Evolutionary conservation across 2,113 vertebrate species (phyloP).

Genomic region (Abramis brama): DNA sequence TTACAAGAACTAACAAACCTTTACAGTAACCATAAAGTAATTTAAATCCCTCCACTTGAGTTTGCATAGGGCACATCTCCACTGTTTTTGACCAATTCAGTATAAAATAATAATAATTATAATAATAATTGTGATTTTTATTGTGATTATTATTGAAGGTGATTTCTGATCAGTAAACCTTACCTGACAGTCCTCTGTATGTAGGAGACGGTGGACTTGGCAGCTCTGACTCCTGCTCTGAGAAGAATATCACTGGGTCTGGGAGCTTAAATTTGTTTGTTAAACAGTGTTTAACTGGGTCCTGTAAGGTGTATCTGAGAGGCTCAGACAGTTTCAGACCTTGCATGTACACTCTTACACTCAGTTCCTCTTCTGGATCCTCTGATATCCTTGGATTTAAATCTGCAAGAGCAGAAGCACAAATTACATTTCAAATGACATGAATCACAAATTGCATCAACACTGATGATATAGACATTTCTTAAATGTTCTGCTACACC

Average conservation of each 20-base stretch:
- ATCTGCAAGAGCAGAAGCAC: slow-evolving; percentile 16
- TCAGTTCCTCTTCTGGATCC: slow-evolving; percentile 50
- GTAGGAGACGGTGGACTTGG: slow-evolving; percentile 39
- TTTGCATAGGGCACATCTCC: too few species aligned
- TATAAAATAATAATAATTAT: too few species aligned
- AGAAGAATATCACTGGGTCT: slow-evolving; percentile 43
- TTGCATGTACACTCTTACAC: slow-evolving; percentile 56
- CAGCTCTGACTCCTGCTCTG: slow-evolving; percentile 64
- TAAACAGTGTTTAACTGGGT: slow-evolving; percentile 52
- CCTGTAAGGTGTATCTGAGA: slow-evolving; percentile 37
- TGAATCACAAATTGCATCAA: background rate
- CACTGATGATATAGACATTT: background rate
- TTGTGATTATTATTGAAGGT: too few species aligned
- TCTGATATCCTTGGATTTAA: background rate
- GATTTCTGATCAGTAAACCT: background rate
- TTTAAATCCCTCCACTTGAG: too few species aligned
- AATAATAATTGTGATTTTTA: too few species aligned
- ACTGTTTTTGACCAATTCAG: too few species aligned
- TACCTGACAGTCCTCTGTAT: slow-evolving; percentile 41
- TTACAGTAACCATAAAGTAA: too few species aligned
- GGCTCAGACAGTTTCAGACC: slow-evolving; percentile 38
- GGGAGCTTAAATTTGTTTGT: slow-evolving; percentile 45
- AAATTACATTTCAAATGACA: background rate
- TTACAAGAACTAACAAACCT: too few species aligned
- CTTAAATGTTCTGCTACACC: background rate